Percentiles rank a stretch among this genome's conserved stretches.
phyloP scores from a whole-genome alignment of 1,140 invertebrate species.

The Oscheius sp. region DNA sequence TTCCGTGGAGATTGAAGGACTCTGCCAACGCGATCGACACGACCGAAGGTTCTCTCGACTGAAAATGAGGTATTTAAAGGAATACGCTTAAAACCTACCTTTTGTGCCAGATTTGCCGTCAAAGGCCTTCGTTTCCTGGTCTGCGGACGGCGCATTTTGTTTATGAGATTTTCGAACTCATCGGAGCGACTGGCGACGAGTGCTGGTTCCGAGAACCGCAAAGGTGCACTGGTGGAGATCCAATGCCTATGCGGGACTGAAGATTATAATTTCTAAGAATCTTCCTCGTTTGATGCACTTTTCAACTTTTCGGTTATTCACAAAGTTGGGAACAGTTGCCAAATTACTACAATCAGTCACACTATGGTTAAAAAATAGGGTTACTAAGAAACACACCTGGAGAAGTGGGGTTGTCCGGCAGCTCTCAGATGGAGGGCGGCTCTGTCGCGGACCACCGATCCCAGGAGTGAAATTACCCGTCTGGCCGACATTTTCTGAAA shows the following conservation, averaged over 20 bases:
- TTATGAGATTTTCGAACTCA: neutral
- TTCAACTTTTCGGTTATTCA: no score
- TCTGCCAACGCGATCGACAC: conserved; percentile 25
- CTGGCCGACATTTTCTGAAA: neutral
- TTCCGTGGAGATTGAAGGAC: conserved; percentile 7
- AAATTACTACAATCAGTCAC: neutral
- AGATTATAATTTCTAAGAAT: neutral
- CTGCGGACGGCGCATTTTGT: neutral
- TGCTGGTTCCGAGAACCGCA: neutral
- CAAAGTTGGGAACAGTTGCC: neutral
- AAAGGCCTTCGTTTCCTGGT: neutral
- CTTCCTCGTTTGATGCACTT: no score
- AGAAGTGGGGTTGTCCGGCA: neutral
- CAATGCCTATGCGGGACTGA: neutral
- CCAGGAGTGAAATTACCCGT: neutral
- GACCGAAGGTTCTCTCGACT: neutral
- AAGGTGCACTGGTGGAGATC: no score
- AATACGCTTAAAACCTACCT: neutral
- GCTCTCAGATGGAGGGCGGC: neutral
- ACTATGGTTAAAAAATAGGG: neutral
- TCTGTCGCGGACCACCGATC: neutral
- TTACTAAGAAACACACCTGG: neutral
- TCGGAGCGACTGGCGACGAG: neutral
- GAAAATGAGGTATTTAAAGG: neutral
- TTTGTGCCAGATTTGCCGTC: neutral